Evolutionary conservation across 1,140 invertebrate species (phyloP), one percentile per base, ranked within the genome.

Genomic region (Drosophila rhopaloa): DNA sequence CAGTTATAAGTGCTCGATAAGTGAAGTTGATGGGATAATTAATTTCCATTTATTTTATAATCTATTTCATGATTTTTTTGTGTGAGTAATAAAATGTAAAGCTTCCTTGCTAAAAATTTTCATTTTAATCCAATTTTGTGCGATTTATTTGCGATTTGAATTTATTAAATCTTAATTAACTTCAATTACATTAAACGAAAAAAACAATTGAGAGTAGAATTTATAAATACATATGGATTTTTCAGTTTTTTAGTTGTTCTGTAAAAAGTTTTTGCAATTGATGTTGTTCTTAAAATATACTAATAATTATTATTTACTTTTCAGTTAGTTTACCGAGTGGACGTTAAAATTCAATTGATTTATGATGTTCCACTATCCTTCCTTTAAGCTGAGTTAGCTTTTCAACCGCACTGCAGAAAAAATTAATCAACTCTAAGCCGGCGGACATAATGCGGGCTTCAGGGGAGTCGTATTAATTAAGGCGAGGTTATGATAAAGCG

Each of bases 401-500:
- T 10, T 24, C 70, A n/a, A 58, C 35, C 38, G 43, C 55, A 43
- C 9, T 37, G 70, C 38, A 37, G 32, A 66, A 40, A 76, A 76
- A 66, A 76, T 76, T 59, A 76, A 67, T 76, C 61, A 76, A 59
- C 48, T n/a, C 41, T 76, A 76, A 76, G 72, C 73, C 44, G 72
- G 62, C 54, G 48, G 24, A 59, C 43, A 32, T 46, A 76, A 55
- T 57, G 61, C 51, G 55, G 51, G 41, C 35, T 57, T 72, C 66
- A 53, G 32, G 19, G 47, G n/a, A 54, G 74, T 51, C 83, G 62
- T 82, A 88, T 88, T 86, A 86, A 86, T 86, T 86, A 88, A 79
- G 76, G 75, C 78, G 76, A 76, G 83, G 79, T 86, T 82, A 83
- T 86, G 79, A 83, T 86, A 65, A 88, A 88, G 79, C 53, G 75